Percentiles rank a stretch among this genome's conserved stretches.
Conservation (phyloP, 2,888 invertebrate species). For the Lagria hirta region DNA sequence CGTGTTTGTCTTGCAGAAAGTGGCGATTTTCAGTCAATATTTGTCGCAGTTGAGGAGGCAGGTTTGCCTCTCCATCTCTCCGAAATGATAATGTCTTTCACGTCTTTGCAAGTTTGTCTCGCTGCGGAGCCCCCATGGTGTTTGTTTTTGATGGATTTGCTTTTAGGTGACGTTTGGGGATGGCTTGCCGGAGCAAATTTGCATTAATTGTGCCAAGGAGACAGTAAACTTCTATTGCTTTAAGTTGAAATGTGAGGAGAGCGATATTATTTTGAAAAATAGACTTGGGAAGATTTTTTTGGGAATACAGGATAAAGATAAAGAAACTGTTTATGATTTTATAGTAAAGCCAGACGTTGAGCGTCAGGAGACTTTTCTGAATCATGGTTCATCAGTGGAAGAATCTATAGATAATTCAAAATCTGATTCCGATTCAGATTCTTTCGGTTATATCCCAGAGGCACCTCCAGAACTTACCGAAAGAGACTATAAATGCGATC, state of each 20-base stretch:
- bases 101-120: constrained; percentile 47
- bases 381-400: constrained; percentile 40
- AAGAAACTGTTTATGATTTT: constrained; percentile 26
- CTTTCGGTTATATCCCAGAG: constrained; percentile 14
- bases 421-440: constrained; percentile 18
- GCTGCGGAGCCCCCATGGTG: constrained; percentile 13
- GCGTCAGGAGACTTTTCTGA: constrained; percentile 24
- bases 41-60: constrained; percentile 43
- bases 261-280: constrained; percentile 50
- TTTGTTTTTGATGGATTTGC: constrained; percentile 13
- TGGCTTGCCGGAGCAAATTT: constrained; percentile 63
- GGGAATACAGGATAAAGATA: constrained; percentile 1
- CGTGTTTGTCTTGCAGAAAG: constrained; percentile 50
- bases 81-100: constrained; percentile 52
- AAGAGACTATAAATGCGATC: constrained; percentile 45
- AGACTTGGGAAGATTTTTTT: constrained; percentile 39
- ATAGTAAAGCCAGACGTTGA: constrained; percentile 37
- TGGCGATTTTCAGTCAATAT: constrained; percentile 50
- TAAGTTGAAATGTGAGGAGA: constrained; percentile 55
- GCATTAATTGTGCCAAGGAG: constrained; percentile 58
- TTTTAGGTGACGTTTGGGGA: constrained; percentile 55
- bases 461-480: constrained; percentile 24
- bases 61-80: constrained; percentile 48
- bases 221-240: constrained; percentile 57
- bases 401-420: constrained; percentile 19